A percentile compares a stretch with the other conserved stretches of the same genome.
Evolutionary conservation across 2,888 invertebrate genomes (phyloP).

Genomic region (Conistra vaccinii): DNA sequence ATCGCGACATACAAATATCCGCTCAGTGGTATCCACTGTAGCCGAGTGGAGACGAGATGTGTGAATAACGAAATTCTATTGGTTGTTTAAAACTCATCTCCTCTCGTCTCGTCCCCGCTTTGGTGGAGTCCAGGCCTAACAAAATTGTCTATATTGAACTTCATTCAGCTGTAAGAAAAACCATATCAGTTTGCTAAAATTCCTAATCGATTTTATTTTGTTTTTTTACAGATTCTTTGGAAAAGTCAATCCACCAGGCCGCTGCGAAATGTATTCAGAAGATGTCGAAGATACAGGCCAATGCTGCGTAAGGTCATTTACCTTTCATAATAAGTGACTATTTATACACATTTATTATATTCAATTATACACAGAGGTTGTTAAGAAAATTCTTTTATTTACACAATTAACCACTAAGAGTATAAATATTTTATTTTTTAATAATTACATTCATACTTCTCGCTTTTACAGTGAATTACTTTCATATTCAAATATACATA

Average conservation of each 20-base stretch:
- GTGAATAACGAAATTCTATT: no score
- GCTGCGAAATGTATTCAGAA: constrained; percentile 93
- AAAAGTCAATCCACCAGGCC: constrained; percentile 94
- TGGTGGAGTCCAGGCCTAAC: no score
- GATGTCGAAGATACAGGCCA: constrained; percentile 83
- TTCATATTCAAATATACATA: constrained; percentile 52
- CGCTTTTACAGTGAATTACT: constrained; percentile 47
- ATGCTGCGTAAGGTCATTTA: constrained; percentile 74
- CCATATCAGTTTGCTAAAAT: background rate
- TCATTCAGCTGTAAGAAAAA: background rate
- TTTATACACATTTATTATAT: constrained; percentile 50
- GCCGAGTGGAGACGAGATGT: no score
- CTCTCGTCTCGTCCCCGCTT: no score
- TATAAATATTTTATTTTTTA: constrained; percentile 78
- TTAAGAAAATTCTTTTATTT: constrained; percentile 84
- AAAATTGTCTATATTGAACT: background rate
- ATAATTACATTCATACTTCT: constrained; percentile 61
- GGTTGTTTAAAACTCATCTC: no score
- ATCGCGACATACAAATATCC: no score
- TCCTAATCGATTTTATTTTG: background rate
- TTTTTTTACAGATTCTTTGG: constrained; percentile 92
- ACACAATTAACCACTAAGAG: constrained; percentile 83
- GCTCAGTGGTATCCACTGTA: no score
- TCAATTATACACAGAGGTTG: constrained; percentile 63
- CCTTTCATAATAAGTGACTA: background rate